Conservation (phyloP, 2,113 vertebrate species). For the Chlorocebus sabaeus region DNA sequence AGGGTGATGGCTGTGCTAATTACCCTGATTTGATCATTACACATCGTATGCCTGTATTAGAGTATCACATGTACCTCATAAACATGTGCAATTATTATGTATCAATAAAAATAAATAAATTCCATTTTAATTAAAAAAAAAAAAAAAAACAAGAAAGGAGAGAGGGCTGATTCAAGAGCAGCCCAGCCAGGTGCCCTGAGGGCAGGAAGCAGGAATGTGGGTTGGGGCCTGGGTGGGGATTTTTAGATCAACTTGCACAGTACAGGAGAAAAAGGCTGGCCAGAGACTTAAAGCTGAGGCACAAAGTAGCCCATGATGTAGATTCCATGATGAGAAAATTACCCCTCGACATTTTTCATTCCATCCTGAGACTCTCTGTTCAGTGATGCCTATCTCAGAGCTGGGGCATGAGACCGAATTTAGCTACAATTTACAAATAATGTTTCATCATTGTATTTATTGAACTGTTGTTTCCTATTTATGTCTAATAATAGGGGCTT, state of each 20-base stretch:
- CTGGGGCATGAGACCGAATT: fast-evolving
- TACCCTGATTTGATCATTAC: neutral
- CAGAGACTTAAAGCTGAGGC: fast-evolving
- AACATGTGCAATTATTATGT: neutral
- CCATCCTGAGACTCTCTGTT: neutral
- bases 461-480: neutral
- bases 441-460: neutral
- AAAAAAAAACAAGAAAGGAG: too few species aligned
- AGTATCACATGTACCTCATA: neutral
- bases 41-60: neutral
- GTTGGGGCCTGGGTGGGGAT: fast-evolving
- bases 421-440: neutral
- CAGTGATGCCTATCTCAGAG: neutral
- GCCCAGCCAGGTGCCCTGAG: neutral
- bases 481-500: neutral
- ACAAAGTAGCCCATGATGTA: fast-evolving
- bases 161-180: too few species aligned
- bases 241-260: too few species aligned
- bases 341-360: fast-evolving
- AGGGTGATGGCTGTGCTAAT: neutral
- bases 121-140: neutral
- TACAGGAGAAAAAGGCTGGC: too few species aligned
- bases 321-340: fast-evolving
- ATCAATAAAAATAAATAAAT: neutral
- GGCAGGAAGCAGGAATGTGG: neutral